Base-by-base conservation (phyloP, 2,113 vertebrate species). In the Actenoides lindsayi region DNA sequence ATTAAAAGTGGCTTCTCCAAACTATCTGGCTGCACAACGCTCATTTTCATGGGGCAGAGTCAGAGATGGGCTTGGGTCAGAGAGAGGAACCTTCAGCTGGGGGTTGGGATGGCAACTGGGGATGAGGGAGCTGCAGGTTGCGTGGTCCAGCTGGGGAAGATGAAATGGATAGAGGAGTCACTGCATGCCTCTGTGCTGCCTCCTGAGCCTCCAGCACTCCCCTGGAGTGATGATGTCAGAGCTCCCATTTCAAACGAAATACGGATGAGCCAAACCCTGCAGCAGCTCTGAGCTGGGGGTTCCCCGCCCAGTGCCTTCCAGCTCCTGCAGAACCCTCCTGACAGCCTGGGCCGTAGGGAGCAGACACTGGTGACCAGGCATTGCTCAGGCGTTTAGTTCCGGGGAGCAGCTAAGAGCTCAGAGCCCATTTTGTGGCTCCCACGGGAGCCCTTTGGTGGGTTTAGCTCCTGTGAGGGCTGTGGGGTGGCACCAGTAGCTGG, bases 301-400 rank as follows among this genome's bases (percentile, higher is more conserved):
- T 92, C 69, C 57, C 10, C 4, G 37, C 68, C 18, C 8, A 3
- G 2, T 12, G 20, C 24, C 31, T 27, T 78, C 33, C 46, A 20
- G 27, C 18, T 48, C 18, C 16, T 28, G 5, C 18, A 31, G 51
- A 33, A 67, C 24, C 5, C 37, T 88, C 28, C 23, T 82, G 7
- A 5, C 1, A 0, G 8, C 35, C 33, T 13, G 33, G 1, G 3
- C n/a, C 51, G 13, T 6, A 11, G 51, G 57, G 28, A 73, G 14
- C 4, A 2, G 69, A 46, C 57, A 7, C 35, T 60, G 51, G n/a
- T 75, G 42, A 33, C 57, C 33, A 28, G 17, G 23, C 33, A 16
- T 9, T 3, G 16, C 42, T 41, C 24, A 13, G 62, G 15, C 10
- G 2, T 18, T 51, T n/a, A 11, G 24, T 85, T 57, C 78, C 37